Conservation (phyloP, 2,113 vertebrate species). For the Xiphophorus hellerii region DNA sequence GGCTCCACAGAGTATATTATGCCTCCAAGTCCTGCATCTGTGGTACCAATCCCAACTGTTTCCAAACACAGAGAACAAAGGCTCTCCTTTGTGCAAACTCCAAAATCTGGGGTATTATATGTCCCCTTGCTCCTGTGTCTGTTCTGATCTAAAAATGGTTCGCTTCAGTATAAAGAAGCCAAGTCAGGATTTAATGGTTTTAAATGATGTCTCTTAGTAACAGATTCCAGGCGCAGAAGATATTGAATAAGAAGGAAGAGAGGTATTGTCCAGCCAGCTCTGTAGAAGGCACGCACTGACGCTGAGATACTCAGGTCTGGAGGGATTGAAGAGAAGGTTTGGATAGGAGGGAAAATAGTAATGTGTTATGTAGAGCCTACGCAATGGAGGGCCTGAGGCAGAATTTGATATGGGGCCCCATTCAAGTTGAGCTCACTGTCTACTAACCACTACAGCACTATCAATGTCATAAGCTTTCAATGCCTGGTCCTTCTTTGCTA, state of each 20-base stretch:
- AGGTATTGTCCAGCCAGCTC: conserved; percentile 1
- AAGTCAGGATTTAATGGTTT: conserved; percentile 45
- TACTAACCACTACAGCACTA: not conserved
- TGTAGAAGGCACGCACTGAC: not conserved
- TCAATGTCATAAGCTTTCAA: not conserved
- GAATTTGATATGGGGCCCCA: not conserved
- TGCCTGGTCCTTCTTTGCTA: not conserved
- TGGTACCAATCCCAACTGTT: conserved; percentile 61
- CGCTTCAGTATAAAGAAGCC: conserved; percentile 26
- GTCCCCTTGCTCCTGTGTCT: conserved; percentile 36
- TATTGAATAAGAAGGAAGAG: conserved; percentile 9
- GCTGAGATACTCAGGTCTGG: conserved; percentile 52
- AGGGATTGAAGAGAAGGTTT: conserved; percentile 16
- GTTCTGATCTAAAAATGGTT: conserved; percentile 54
- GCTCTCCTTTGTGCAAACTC: conserved; percentile 72
- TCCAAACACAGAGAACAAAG: conserved; percentile 70
- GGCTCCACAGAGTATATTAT: conserved; percentile 52
- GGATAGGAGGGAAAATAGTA: not conserved
- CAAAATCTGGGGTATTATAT: conserved; percentile 58
- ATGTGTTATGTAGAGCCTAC: too few relatives aligned
- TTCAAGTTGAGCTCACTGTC: not conserved
- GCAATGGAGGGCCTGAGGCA: too few relatives aligned
- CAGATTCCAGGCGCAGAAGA: conserved; percentile 20
- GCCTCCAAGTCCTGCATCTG: conserved; percentile 66
- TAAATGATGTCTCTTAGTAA: conserved; percentile 26